A percentile compares a stretch with the other conserved stretches of the same genome.
Evolutionary conservation across 37 sponge, comb jelly and placozoan genomes (phyloP).

Genomic region (Lycopodina hypogea): DNA sequence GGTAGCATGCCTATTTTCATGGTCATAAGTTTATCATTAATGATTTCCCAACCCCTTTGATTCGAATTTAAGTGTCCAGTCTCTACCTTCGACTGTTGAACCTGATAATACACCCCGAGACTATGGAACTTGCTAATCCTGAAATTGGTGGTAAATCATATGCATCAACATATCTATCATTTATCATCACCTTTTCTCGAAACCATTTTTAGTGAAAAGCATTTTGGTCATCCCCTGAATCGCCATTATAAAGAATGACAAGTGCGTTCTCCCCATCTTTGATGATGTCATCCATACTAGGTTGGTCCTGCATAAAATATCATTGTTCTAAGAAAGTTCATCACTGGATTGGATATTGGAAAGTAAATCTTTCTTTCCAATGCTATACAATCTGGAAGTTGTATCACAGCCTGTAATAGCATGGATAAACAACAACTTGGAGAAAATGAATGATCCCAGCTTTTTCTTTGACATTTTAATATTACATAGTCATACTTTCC

Average conservation of each 20-base stretch:
- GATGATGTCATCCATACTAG: not conserved
- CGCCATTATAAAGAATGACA: too few relatives aligned
- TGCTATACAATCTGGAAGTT: not conserved
- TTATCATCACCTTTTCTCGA: not conserved
- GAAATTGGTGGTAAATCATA: slow-evolving; percentile 4
- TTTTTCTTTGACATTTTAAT: too few relatives aligned
- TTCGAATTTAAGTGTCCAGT: not conserved
- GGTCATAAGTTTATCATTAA: too few relatives aligned
- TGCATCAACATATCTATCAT: too few relatives aligned
- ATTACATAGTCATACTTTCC: not conserved
- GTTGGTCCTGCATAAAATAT: too few relatives aligned
- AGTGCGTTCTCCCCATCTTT: not conserved
- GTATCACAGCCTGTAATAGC: too few relatives aligned
- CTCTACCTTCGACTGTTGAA: too few relatives aligned
- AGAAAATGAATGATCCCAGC: not conserved
- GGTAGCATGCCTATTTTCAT: too few relatives aligned
- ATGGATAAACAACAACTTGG: not conserved
- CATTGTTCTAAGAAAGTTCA: not conserved
- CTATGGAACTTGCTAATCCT: slow-evolving; percentile 10
- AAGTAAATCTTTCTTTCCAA: not conserved
- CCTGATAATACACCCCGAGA: not conserved
- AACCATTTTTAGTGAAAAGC: not conserved
- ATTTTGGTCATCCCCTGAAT: not conserved
- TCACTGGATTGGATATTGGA: too few relatives aligned
- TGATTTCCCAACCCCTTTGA: too few relatives aligned